Base-by-base conservation (phyloP, 2,797 vertebrate species). In the Notolabrus celidotus region DNA sequence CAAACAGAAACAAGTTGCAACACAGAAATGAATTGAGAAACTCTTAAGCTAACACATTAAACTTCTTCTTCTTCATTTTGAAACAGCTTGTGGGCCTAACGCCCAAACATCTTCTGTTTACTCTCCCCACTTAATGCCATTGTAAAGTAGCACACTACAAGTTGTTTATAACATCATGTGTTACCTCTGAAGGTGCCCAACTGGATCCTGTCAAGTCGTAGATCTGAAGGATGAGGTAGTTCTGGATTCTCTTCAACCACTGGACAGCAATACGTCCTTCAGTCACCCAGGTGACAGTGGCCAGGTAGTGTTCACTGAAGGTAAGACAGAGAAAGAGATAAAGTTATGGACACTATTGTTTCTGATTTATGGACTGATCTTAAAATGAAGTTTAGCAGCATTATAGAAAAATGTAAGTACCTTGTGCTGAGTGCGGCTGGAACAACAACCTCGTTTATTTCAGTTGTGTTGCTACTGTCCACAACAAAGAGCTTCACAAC, bases 281-380 rank as follows among this genome's bases (percentile, higher is more conserved):
- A 2, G 94, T 95, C 46, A 93, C 94, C 98, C 98, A 99, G 0
- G 96, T 99, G 19, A 98, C 95, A 58, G 95, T 94, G 73, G 93
- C 94, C 87, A 99, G 88, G 90, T 98, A 99, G 89, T 98, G 94
- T 5, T 99, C 96, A 65, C 97, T 99, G 79, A 36, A 71, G 87
- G 2, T 1, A 19, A 38, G 31, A 27, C 3, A 16, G 36, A 29
- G 41, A 36, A 3, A 17, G 23, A 31, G 39, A 43, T 15, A n/a
- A 22, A 29, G 19, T 2, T 8, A 3, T 10, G 11, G 19, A 27
- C 27, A 31, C 29, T 31, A n/a, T n/a, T n/a, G n/a, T n/a, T n/a
- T n/a, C n/a, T n/a, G n/a, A n/a, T n/a, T n/a, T n/a, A n/a, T n/a
- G n/a, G n/a, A n/a, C n/a, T n/a, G n/a, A n/a, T n/a, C n/a, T n/a